Evolutionary conservation across 2,888 invertebrate species (phyloP).

Genomic region (Orthonychiurus folsomi): DNA sequence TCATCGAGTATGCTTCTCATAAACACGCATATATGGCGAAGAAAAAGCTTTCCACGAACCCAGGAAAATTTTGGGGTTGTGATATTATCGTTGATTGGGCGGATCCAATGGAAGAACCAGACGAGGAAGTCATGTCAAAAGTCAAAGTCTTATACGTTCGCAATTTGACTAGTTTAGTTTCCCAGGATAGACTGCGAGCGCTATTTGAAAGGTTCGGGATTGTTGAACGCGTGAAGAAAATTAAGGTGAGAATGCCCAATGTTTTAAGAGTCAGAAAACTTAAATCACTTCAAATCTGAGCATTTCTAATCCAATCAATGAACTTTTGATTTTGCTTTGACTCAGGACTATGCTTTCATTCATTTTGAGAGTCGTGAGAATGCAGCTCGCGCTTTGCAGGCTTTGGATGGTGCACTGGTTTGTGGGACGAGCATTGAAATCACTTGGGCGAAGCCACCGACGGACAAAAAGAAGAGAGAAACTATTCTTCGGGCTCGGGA

Average conservation of each 20-base stretch:
- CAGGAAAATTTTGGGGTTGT: constrained; percentile 3
- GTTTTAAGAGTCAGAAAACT: too few relatives aligned
- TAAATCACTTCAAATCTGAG: too few relatives aligned
- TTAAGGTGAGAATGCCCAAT: too few relatives aligned
- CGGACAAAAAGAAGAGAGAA: not conserved
- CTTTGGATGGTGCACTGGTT: not conserved
- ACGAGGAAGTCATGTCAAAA: constrained; percentile 6
- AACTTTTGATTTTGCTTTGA: too few relatives aligned
- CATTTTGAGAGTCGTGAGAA: not conserved
- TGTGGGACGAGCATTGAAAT: not conserved
- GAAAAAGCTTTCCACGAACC: not conserved
- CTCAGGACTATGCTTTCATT: constrained; percentile 6
- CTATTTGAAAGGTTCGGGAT: not conserved
- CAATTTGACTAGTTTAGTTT: not conserved
- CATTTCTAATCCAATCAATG: too few relatives aligned
- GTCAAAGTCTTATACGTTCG: constrained; percentile 8
- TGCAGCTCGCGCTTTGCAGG: not conserved
- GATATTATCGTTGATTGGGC: constrained; percentile 10
- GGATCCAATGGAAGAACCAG: constrained; percentile 7
- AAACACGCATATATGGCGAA: not conserved
- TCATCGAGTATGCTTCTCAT: constrained; percentile 7
- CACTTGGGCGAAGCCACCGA: constrained; percentile 5
- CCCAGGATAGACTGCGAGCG: not conserved
- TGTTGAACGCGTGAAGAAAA: constrained; percentile 7
- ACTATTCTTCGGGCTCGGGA: constrained; percentile 3